phyloP scores from a whole-genome alignment of 92 coral and sea anemone genomes.

The Nematostella vectensis region DNA sequence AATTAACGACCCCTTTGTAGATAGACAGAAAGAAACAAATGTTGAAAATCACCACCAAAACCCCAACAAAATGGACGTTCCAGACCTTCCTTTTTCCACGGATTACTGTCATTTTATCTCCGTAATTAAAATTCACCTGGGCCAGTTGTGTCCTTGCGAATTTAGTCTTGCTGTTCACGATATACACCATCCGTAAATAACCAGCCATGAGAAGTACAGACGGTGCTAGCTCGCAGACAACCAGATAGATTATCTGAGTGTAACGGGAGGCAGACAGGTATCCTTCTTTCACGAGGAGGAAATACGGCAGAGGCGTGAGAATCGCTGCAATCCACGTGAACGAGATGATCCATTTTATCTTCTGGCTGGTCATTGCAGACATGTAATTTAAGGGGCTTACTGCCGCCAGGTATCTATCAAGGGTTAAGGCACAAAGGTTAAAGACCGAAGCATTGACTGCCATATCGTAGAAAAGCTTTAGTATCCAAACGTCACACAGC shows the following conservation, averaged over 20 bases:
- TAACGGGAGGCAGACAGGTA: not conserved
- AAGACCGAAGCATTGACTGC: not conserved
- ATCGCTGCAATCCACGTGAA: not conserved
- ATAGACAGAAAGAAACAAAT: not conserved
- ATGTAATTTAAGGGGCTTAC: not conserved
- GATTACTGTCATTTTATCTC: not conserved
- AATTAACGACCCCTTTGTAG: conserved; percentile 5
- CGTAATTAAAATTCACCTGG: not conserved
- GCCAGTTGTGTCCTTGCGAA: not conserved
- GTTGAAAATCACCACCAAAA: not conserved
- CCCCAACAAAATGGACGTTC: conserved; percentile 5
- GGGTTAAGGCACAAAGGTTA: conserved; percentile 3
- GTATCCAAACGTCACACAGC: not conserved
- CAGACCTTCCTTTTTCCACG: not conserved
- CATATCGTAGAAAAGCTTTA: not conserved
- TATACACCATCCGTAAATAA: not conserved
- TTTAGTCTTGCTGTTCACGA: not conserved
- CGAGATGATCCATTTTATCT: not conserved
- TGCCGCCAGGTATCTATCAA: conserved; percentile 2
- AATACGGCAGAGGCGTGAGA: not conserved
- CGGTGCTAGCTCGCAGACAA: not conserved
- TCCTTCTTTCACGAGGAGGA: not conserved
- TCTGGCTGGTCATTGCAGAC: not conserved
- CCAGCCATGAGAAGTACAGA: not conserved
- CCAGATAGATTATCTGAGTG: not conserved